Conservation (phyloP, 2,113 vertebrate genomes). For the Zosterops pallidus region DNA sequence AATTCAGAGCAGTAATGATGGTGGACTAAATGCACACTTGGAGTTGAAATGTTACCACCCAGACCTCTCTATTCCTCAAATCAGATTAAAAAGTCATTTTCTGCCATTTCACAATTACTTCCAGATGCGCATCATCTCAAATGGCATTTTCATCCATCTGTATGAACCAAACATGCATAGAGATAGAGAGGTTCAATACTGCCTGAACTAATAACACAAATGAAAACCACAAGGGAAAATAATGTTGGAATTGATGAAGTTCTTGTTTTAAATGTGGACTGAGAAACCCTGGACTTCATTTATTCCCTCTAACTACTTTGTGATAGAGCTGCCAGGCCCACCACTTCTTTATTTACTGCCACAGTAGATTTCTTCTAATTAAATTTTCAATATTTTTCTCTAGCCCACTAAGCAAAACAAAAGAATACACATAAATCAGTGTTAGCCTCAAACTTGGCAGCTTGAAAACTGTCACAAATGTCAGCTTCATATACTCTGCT, state of each 20-base stretch:
- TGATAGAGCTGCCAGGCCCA: not conserved
- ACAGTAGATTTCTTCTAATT: not conserved
- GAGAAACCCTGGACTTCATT: not conserved
- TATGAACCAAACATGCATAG: not conserved
- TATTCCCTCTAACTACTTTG: not conserved
- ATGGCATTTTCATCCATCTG: slow-evolving; percentile 60
- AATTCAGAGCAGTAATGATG: slow-evolving; percentile 32
- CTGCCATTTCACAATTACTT: slow-evolving; percentile 62
- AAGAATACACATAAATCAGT: not conserved
- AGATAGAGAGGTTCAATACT: slow-evolving; percentile 14
- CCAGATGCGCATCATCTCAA: slow-evolving; percentile 62
- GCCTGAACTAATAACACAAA: slow-evolving; percentile 37
- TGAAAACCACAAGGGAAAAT: slow-evolving; percentile 37
- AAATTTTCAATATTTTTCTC: slow-evolving; percentile 9
- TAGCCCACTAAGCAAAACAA: not conserved
- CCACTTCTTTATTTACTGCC: not conserved
- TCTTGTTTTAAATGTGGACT: not conserved
- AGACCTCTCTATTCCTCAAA: slow-evolving; percentile 62
- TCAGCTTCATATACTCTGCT: not conserved
- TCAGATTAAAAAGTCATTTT: slow-evolving; percentile 67
- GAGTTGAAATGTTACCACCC: slow-evolving; percentile 31
- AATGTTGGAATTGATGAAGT: not conserved
- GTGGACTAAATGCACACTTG: slow-evolving; percentile 36
- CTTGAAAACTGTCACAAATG: slow-evolving; percentile 24
- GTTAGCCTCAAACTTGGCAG: slow-evolving; percentile 3